Percentiles rank a stretch among this genome's conserved stretches.
Conservation (phyloP, 2,797 vertebrate species). For the Naso thynnoides region DNA sequence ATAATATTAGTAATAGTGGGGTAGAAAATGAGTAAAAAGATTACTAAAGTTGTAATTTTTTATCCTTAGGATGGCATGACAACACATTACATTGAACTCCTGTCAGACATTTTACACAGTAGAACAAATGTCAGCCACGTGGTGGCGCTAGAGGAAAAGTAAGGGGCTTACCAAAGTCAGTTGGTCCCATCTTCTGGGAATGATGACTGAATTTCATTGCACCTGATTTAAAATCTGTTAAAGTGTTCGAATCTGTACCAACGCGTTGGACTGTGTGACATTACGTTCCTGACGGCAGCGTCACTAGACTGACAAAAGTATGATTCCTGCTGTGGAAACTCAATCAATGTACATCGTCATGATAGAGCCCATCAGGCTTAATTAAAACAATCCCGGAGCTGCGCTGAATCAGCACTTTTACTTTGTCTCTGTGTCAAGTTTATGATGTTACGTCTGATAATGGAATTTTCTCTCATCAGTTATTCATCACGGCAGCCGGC, state of each 20-base stretch:
- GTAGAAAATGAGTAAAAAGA: not conserved
- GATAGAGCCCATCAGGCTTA: not conserved
- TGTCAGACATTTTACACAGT: not conserved
- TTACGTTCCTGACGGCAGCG: too few species aligned
- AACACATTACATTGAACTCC: not conserved
- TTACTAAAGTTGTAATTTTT: not conserved
- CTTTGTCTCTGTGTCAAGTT: not conserved
- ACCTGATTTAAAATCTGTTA: too few species aligned
- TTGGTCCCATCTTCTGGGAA: not conserved
- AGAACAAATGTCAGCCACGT: not conserved
- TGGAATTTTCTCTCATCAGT: not conserved
- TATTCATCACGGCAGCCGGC: not conserved
- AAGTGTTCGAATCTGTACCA: too few species aligned
- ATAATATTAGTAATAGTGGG: too few species aligned
- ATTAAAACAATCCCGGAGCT: not conserved
- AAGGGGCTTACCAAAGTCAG: not conserved
- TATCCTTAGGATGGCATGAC: not conserved
- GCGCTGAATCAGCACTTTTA: not conserved
- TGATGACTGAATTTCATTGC: not conserved
- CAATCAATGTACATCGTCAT: not conserved
- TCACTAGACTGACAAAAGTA: not conserved
- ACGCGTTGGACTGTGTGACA: too few species aligned
- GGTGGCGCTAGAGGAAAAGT: not conserved
- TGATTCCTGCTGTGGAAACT: not conserved
- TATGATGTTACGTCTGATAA: not conserved